Evolutionary conservation across 2,888 invertebrate genomes (phyloP).

Genomic region (Cotesia congregata): DNA sequence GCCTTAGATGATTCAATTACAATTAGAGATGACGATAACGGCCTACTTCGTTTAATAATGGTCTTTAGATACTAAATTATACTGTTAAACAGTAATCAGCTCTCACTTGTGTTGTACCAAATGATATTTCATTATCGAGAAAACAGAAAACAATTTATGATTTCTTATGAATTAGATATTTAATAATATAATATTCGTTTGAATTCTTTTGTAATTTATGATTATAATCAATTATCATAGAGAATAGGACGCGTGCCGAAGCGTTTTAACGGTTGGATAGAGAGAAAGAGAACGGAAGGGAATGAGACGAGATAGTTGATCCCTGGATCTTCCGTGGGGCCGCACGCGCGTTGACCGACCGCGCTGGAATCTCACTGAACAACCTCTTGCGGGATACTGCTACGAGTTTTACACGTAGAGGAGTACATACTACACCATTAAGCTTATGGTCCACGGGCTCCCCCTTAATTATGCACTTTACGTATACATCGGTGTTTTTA

Average conservation of each 20-base stretch:
- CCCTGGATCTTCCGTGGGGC: conserved; percentile 33
- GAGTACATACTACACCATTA: conserved; percentile 47
- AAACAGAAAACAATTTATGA: neutral
- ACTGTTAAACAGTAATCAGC: conserved; percentile 16
- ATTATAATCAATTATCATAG: conserved; percentile 18
- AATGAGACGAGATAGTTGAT: conserved; percentile 20
- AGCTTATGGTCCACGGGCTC: conserved; percentile 36
- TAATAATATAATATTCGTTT: neutral
- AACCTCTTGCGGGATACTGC: conserved; percentile 59
- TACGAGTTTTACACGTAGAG: conserved; percentile 51
- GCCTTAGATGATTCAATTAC: neutral
- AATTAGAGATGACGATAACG: conserved; percentile 11
- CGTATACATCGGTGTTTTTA: conserved; percentile 40
- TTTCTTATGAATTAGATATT: neutral
- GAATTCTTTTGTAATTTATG: conserved; percentile 13
- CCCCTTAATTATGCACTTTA: conserved; percentile 59
- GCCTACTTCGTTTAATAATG: conserved; percentile 24
- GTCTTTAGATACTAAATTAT: neutral
- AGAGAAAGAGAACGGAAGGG: conserved; percentile 17
- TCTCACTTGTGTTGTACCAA: conserved; percentile 13
- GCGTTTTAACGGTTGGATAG: conserved; percentile 28
- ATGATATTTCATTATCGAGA: conserved; percentile 6
- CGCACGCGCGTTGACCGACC: conserved; percentile 53
- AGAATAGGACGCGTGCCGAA: conserved; percentile 31
- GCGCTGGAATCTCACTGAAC: conserved; percentile 60